Conservation (phyloP, 2,888 invertebrate genomes). For the Noctua janthina region DNA sequence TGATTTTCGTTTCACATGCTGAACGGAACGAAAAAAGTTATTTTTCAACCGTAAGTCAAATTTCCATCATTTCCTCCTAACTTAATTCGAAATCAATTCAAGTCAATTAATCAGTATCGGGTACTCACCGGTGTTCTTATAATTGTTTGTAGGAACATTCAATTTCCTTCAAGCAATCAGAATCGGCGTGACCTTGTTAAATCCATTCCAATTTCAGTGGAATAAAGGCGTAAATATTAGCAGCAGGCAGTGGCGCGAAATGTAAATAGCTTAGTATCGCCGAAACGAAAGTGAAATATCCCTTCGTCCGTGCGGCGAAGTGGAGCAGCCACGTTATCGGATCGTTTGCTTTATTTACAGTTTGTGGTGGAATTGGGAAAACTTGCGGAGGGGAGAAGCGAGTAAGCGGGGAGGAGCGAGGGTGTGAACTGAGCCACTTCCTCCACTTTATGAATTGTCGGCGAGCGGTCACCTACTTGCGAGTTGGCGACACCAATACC, state of each 20-base stretch:
- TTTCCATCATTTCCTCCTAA: not conserved
- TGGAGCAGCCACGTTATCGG: conserved; percentile 74
- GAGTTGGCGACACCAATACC: conserved; percentile 72
- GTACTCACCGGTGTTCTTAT: conserved; percentile 43
- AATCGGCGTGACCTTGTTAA: conserved; percentile 66
- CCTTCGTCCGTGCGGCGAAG: conserved; percentile 66
- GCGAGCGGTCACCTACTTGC: conserved; percentile 69
- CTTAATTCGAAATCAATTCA: conserved; percentile 45
- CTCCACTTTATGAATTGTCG: conserved; percentile 77
- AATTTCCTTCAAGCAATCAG: conserved; percentile 61
- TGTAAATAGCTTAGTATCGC: conserved; percentile 67
- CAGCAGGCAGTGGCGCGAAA: conserved; percentile 55
- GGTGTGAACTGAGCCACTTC: conserved; percentile 60
- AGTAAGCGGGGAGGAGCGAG: conserved; percentile 43
- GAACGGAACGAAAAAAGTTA: not conserved
- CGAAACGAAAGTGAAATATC: conserved; percentile 77
- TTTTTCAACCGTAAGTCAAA: conserved; percentile 8
- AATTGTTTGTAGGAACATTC: conserved; percentile 64
- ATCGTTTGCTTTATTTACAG: conserved; percentile 75
- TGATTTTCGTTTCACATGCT: not conserved
- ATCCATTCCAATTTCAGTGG: conserved; percentile 66
- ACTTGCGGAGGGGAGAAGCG: conserved; percentile 55
- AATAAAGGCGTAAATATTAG: conserved; percentile 67
- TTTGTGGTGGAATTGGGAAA: conserved; percentile 67
- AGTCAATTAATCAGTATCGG: conserved; percentile 60